Base-by-base conservation (phyloP, 2,797 vertebrate genomes). In the Calcarius lapponicus region DNA sequence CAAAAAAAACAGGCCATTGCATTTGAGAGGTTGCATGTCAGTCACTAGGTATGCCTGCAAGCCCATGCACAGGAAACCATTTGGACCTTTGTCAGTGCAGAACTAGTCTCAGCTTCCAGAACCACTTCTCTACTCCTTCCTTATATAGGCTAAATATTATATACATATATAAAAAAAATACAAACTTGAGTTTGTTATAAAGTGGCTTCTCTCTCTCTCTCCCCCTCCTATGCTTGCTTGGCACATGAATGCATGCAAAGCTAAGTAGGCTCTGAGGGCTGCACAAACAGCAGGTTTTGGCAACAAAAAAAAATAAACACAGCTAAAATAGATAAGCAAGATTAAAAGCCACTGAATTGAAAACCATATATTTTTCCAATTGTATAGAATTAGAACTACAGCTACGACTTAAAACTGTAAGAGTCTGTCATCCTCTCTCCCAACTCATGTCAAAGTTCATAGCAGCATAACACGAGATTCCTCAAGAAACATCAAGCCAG, bases 241-340 rank as follows among this genome's bases (percentile, higher is more conserved):
- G 99, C 99, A 99, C 99, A 98, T 98, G 98, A 95, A 97, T 47
- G 98, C 99, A 99, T 99, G 99, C 99, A 99, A 99, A 99, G 98
- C 99, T 96, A 97, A 97, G 97, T 91, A 97, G 95, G 97, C 86
- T 97, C 91, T 11, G 81, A 95, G 96, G 97, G 96, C 96, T 95
- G 97, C 97, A 97, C 97, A 81, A 95, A 98, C 89, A 97, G 97
- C 96, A 97, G 98, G 97, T 98, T 97, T 98, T 98, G 98, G 97
- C 98, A 98, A 97, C 95, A 96, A 91, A 78, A 92, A 86, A 85
- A 96, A 95, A 87, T 25, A 84, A 73, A 87, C 88, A 97, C 95
- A 97, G 96, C 97, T 98, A 96, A 95, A 97, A 96, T 96, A 96
- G 95, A 83, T 98, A 98, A 97, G 98, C 97, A 96, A 97, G 97